Conservation (phyloP, 53 echinoderm and acorn worm genomes). For the Holothuria scabra region DNA sequence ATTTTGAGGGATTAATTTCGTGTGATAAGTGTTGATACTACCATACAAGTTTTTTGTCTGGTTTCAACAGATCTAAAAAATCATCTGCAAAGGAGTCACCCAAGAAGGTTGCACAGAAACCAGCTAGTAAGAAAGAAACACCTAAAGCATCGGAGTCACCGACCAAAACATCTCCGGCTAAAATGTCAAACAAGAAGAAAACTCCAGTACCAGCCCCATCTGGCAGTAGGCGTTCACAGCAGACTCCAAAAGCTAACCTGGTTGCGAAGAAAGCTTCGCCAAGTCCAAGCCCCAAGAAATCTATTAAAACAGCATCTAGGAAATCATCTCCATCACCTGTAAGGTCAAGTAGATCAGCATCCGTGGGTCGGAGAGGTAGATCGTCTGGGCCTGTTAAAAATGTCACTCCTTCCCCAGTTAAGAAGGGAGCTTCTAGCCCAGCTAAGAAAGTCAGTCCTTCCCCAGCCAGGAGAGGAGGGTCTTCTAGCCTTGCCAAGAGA, state of each 20-base stretch:
- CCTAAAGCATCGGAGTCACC: background rate
- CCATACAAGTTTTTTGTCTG: background rate
- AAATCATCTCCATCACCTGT: conserved; percentile 55
- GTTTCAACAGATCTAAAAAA: conserved; percentile 8
- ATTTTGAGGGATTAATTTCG: too few relatives aligned
- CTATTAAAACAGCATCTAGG: conserved; percentile 32
- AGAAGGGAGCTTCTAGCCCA: background rate
- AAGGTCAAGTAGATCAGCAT: conserved; percentile 25
- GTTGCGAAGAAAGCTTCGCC: conserved; percentile 19
- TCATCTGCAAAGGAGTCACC: conserved; percentile 12
- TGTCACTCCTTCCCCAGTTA: background rate
- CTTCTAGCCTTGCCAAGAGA: too few relatives aligned
- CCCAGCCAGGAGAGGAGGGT: too few relatives aligned
- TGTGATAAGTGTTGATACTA: too few relatives aligned
- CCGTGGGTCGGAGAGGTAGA: conserved; percentile 21
- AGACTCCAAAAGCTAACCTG: background rate
- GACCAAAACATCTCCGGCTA: conserved; percentile 6
- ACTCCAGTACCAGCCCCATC: background rate
- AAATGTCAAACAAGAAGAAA: conserved; percentile 28
- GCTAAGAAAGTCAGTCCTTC: background rate
- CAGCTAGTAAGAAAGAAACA: conserved; percentile 1
- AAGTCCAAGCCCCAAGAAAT: conserved; percentile 47
- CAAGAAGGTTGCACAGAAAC: conserved; percentile 9
- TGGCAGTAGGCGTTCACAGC: background rate
- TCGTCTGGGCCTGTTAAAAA: background rate